Percentiles rank a stretch among this genome's conserved stretches.
Conservation (phyloP, 2,113 vertebrate genomes). For the Henicopernis longicauda region DNA sequence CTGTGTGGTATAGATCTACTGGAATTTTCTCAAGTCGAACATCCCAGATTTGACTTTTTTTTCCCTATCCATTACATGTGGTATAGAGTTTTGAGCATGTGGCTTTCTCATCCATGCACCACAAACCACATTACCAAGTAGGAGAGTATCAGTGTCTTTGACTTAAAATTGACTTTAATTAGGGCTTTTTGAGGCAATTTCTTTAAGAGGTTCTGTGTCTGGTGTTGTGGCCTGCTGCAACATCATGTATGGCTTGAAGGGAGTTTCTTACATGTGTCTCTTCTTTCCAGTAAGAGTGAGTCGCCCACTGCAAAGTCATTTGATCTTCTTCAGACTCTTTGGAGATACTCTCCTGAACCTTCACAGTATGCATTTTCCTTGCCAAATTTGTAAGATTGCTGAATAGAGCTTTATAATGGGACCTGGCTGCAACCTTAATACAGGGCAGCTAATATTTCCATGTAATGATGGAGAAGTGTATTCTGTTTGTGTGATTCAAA, state of each 20-base stretch:
- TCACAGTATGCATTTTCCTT: background rate
- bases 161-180: background rate
- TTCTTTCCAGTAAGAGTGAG: background rate
- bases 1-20: background rate
- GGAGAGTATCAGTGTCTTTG: background rate
- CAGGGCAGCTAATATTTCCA: background rate
- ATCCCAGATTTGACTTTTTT: background rate
- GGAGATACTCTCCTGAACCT: background rate
- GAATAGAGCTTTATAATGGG: background rate
- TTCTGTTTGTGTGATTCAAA: background rate
- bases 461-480: background rate
- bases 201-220: background rate
- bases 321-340: background rate
- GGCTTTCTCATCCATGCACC: background rate
- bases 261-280: background rate
- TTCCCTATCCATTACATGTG: background rate
- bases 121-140: background rate
- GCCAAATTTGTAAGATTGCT: background rate
- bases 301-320: background rate
- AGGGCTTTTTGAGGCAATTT: background rate
- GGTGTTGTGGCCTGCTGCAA: background rate
- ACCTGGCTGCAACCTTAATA: background rate
- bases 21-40: background rate
- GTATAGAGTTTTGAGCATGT: background rate
- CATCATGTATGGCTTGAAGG: background rate